phyloP scores from a whole-genome alignment of 1,140 invertebrate genomes.

The Drosophila santomea region DNA sequence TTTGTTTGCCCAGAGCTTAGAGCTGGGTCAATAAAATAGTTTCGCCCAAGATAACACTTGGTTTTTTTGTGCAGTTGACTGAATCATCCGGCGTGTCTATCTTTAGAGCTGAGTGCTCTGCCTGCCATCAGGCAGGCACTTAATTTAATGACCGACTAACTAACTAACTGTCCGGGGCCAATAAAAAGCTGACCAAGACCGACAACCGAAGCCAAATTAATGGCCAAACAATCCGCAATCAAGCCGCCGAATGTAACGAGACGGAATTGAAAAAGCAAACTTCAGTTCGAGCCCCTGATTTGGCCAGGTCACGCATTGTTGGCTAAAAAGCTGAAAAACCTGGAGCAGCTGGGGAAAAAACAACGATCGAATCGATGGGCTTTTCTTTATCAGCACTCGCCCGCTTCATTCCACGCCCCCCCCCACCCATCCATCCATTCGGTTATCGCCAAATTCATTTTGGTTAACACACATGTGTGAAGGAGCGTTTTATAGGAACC shows the following conservation, averaged over 20 bases:
- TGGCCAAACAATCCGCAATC: constrained; percentile 56
- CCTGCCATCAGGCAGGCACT: constrained; percentile 53
- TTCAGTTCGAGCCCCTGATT: constrained; percentile 52
- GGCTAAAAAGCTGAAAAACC: neutral
- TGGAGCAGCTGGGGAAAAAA: constrained; percentile 7
- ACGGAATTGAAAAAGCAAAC: constrained; percentile 48
- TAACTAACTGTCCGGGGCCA: constrained; percentile 27
- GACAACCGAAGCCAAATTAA: constrained; percentile 42
- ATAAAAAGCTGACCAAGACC: constrained; percentile 30
- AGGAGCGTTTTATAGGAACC: constrained; percentile 1
- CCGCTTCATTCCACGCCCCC: constrained; percentile 11
- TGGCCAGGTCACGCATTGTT: constrained; percentile 68
- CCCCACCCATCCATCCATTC: neutral
- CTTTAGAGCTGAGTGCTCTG: constrained; percentile 5
- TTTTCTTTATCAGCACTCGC: constrained; percentile 40
- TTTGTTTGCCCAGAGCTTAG: neutral
- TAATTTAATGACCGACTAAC: constrained; percentile 64
- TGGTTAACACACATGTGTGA: constrained; percentile 37
- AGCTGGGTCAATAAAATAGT: constrained; percentile 2
- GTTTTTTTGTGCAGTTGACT: neutral
- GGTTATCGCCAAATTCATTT: constrained; percentile 72
- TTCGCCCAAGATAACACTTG: constrained; percentile 2
- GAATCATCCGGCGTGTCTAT: constrained; percentile 30
- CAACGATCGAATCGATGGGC: constrained; percentile 52
- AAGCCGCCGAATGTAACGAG: constrained; percentile 32